A percentile compares a stretch with the other conserved stretches of the same genome.
These are phyloP conservation scores for Horisme vitalbata DNA, from an alignment of 2,888 invertebrate species.

Conservation along the genomic window DNA sequence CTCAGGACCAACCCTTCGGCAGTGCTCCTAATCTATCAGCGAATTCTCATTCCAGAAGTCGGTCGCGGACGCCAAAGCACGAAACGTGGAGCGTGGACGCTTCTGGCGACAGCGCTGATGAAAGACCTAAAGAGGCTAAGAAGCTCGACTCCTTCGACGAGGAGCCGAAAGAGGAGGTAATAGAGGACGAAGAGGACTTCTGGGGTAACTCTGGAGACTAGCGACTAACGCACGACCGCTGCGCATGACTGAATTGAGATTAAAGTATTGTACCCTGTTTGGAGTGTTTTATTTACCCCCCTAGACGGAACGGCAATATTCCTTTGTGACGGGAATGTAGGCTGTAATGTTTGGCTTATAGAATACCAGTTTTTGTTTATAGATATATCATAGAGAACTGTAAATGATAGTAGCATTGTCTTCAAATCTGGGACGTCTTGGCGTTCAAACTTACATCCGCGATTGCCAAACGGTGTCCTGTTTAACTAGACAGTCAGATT, in stretches of 20 bases:
- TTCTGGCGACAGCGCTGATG: slow-evolving; percentile 52
- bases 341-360: slow-evolving; percentile 67
- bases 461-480: too few relatives aligned
- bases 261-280: slow-evolving; percentile 65
- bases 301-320: slow-evolving; percentile 47
- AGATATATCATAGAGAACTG: slow-evolving; percentile 30
- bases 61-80: slow-evolving; percentile 66
- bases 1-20: slow-evolving; percentile 59
- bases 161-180: slow-evolving; percentile 70
- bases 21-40: slow-evolving; percentile 78
- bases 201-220: slow-evolving; percentile 75
- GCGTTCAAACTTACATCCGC: too few relatives aligned
- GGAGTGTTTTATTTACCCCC: slow-evolving; percentile 58
- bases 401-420: slow-evolving; percentile 17
- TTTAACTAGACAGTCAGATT: too few relatives aligned
- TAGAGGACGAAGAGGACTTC: slow-evolving; percentile 69
- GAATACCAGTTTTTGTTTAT: slow-evolving; percentile 24
- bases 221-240: slow-evolving; percentile 62
- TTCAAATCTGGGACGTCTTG: too few relatives aligned
- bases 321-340: slow-evolving; percentile 54
- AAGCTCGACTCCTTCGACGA: slow-evolving; percentile 73
- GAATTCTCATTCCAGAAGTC: slow-evolving; percentile 82
- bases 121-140: slow-evolving; percentile 55
- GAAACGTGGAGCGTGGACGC: slow-evolving; percentile 60
- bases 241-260: slow-evolving; percentile 75